These are phyloP conservation scores for Stenodema calcarata DNA, from an alignment of 2,888 invertebrate genomes.

Conservation along the genomic window DNA sequence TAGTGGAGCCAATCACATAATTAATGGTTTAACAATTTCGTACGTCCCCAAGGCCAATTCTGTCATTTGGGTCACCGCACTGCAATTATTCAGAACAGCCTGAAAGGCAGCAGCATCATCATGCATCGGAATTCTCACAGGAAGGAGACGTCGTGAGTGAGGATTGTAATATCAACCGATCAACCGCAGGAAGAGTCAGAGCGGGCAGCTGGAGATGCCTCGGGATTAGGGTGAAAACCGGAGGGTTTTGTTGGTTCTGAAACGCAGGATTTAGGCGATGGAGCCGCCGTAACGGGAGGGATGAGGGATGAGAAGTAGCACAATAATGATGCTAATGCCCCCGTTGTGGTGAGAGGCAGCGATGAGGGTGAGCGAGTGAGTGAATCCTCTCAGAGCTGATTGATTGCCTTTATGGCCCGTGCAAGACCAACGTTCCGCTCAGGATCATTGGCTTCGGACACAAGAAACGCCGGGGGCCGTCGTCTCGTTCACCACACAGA, in stretches of 20 bases:
- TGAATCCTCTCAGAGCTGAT: slow-evolving; percentile 26
- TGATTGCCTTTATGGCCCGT: slow-evolving; percentile 47
- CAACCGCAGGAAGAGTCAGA: not conserved
- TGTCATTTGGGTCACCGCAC: too few species aligned
- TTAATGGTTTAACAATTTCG: too few species aligned
- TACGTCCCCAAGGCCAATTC: too few species aligned
- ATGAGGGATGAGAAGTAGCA: slow-evolving; percentile 13
- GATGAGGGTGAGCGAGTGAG: not conserved
- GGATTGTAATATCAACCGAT: too few species aligned
- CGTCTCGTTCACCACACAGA: not conserved
- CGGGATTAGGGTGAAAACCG: not conserved
- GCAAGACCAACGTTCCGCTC: slow-evolving; percentile 18
- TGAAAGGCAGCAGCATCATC: not conserved
- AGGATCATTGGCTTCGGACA: slow-evolving; percentile 39
- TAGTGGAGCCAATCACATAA: too few species aligned
- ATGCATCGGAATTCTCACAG: not conserved
- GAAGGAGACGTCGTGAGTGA: not conserved
- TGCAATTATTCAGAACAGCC: too few species aligned
- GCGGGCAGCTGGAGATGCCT: not conserved
- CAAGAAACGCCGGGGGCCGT: slow-evolving; percentile 1
- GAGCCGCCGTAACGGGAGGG: too few species aligned
- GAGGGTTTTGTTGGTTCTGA: not conserved
- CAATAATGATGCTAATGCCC: slow-evolving; percentile 23
- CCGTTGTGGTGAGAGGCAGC: not conserved
- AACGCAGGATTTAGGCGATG: slow-evolving; percentile 3